Evolutionary conservation across 2,113 vertebrate species (phyloP).

Genomic region (Scophthalmus maximus): DNA sequence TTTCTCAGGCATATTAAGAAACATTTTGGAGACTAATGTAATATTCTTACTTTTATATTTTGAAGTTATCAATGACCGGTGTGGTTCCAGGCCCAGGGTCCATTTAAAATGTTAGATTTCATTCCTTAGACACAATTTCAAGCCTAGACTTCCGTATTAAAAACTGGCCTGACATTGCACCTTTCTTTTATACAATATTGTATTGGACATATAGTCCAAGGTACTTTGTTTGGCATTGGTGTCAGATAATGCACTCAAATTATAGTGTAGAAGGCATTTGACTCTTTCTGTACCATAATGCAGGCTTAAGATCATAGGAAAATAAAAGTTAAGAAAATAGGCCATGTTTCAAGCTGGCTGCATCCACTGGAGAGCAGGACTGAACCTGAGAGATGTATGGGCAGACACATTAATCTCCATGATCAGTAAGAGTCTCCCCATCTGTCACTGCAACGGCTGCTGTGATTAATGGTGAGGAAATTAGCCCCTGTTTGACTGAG

Average conservation of each 20-base stretch:
- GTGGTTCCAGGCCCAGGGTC: background rate
- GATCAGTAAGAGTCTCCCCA: constrained; percentile 45
- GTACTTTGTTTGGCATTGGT: background rate
- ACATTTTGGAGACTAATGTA: constrained; percentile 48
- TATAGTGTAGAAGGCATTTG: background rate
- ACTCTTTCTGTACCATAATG: background rate
- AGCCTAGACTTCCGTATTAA: background rate
- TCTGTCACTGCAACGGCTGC: constrained; percentile 42
- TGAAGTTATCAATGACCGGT: constrained; percentile 22
- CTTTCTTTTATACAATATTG: background rate
- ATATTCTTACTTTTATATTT: constrained; percentile 20
- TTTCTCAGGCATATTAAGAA: constrained; percentile 45
- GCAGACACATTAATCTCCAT: constrained; percentile 59
- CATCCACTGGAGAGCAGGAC: constrained; percentile 24
- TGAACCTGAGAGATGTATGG: constrained; percentile 31
- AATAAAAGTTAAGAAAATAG: background rate
- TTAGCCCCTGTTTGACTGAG: constrained; percentile 61
- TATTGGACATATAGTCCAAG: background rate
- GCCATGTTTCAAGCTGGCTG: background rate
- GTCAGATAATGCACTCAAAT: too few relatives aligned
- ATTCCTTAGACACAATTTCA: too few relatives aligned
- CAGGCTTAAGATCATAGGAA: background rate
- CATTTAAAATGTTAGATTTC: constrained; percentile 2
- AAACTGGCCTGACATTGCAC: background rate
- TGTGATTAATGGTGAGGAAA: constrained; percentile 70